These are phyloP conservation scores for Yoshiicerus persimilis DNA, from an alignment of 1,140 invertebrate genomes.

Conservation along the genomic window DNA sequence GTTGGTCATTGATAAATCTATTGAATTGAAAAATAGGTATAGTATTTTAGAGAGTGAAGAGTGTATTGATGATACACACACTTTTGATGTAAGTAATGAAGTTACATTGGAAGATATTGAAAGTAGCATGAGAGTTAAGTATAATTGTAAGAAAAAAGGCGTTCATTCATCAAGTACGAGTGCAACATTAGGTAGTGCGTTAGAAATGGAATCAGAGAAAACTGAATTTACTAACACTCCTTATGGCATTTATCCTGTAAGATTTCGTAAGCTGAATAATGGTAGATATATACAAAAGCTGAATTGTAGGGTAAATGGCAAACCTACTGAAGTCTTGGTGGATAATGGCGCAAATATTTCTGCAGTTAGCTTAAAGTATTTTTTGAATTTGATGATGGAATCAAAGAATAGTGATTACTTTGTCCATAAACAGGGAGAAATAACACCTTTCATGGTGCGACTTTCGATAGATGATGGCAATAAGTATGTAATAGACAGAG, in stretches of 20 bases:
- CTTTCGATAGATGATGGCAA: background rate
- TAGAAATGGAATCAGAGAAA: background rate
- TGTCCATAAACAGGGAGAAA: background rate
- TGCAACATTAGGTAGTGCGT: background rate
- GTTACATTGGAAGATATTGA: too few species aligned
- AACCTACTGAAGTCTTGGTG: too few species aligned
- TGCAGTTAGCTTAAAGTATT: background rate
- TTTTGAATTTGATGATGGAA: background rate
- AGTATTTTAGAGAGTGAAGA: too few species aligned
- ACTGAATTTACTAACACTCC: background rate
- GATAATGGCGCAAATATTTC: background rate
- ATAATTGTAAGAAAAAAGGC: background rate
- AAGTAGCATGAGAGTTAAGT: too few species aligned
- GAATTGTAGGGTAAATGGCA: background rate
- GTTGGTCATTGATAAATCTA: too few species aligned
- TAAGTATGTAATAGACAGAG: background rate
- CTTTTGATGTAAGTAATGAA: background rate
- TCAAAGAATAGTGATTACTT: background rate
- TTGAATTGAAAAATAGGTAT: too few species aligned
- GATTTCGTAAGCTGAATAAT: background rate
- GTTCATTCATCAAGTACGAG: background rate
- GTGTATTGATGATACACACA: too few species aligned
- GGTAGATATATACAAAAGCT: background rate
- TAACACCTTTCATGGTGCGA: background rate
- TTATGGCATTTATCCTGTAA: background rate